A percentile compares a stretch with the other conserved stretches of the same genome.
Conservation (phyloP, 2,888 invertebrate species). For the Cremastobaeus sp. region DNA sequence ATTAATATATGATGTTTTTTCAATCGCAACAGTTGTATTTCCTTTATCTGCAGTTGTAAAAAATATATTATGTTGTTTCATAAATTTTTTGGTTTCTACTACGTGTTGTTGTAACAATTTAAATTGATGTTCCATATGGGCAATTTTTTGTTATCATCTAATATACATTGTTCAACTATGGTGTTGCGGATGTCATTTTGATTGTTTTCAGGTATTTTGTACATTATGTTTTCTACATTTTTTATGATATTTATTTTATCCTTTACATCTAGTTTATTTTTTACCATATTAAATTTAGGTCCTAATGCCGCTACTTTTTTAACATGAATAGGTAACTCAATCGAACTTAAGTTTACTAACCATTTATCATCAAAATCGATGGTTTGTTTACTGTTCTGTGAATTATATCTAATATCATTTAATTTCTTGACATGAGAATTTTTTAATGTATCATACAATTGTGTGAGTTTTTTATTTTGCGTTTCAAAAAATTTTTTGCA, state of each 20-base stretch:
- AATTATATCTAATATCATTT: not conserved
- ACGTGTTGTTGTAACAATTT: not conserved
- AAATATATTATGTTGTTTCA: slow-evolving; percentile 1
- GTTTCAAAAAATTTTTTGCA: not conserved
- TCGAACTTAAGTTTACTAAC: not conserved
- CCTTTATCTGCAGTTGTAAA: slow-evolving; percentile 18
- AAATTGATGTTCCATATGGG: not conserved
- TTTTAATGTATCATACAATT: not conserved
- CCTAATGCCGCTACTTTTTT: not conserved
- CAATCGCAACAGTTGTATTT: slow-evolving; percentile 6
- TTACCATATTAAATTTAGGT: too few relatives aligned
- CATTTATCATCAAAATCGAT: not conserved
- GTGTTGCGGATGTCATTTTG: not conserved
- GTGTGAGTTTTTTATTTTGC: not conserved
- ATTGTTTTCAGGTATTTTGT: not conserved
- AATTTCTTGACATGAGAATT: not conserved
- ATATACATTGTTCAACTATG: not conserved
- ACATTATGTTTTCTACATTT: not conserved
- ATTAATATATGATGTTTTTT: not conserved
- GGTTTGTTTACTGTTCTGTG: not conserved
- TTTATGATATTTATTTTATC: not conserved
- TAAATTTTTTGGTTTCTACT: not conserved
- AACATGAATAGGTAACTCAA: not conserved
- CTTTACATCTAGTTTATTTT: too few relatives aligned
- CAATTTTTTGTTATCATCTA: not conserved